These are phyloP conservation scores for Cryptocheilus praepositus DNA, from an alignment of 2,888 invertebrate species.

Conservation along the genomic window DNA sequence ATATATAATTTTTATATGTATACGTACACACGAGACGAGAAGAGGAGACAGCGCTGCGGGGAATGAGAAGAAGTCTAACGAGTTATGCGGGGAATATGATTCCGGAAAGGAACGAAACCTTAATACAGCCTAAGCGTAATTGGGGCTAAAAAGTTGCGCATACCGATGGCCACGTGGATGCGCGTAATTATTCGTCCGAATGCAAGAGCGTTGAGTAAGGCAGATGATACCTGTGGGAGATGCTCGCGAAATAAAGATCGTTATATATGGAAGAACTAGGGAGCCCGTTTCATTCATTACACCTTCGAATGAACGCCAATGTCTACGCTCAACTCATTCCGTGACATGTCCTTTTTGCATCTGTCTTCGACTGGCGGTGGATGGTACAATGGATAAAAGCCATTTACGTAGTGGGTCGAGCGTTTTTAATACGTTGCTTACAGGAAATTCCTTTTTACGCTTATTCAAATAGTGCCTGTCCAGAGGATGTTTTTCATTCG, in stretches of 20 bases:
- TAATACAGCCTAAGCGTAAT: slow-evolving; percentile 18
- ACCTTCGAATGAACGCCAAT: too few relatives aligned
- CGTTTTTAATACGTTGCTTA: too few relatives aligned
- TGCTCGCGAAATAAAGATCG: slow-evolving; percentile 51
- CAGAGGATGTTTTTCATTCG: too few relatives aligned
- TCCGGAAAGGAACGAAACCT: slow-evolving; percentile 37
- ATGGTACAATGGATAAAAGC: too few relatives aligned
- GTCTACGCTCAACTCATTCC: too few relatives aligned
- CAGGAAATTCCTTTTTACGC: too few relatives aligned
- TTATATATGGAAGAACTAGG: slow-evolving; percentile 45
- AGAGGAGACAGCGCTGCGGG: slow-evolving; percentile 12
- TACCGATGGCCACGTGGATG: slow-evolving; percentile 49
- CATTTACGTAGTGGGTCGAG: not conserved
- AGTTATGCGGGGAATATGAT: slow-evolving; percentile 26
- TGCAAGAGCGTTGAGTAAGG: slow-evolving; percentile 33
- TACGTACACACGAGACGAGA: slow-evolving; percentile 27
- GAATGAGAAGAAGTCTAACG: not conserved
- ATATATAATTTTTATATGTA: slow-evolving; percentile 57
- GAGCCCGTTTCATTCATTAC: not conserved
- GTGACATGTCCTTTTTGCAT: too few relatives aligned
- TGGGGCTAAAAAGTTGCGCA: slow-evolving; percentile 45
- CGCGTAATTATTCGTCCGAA: slow-evolving; percentile 45
- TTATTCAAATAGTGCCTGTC: too few relatives aligned
- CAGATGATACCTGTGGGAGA: too few relatives aligned
- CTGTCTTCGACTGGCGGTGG: too few relatives aligned